These are phyloP conservation scores for Bilobella aurantiaca DNA, from an alignment of 1,140 invertebrate genomes.

Conservation along the genomic window DNA sequence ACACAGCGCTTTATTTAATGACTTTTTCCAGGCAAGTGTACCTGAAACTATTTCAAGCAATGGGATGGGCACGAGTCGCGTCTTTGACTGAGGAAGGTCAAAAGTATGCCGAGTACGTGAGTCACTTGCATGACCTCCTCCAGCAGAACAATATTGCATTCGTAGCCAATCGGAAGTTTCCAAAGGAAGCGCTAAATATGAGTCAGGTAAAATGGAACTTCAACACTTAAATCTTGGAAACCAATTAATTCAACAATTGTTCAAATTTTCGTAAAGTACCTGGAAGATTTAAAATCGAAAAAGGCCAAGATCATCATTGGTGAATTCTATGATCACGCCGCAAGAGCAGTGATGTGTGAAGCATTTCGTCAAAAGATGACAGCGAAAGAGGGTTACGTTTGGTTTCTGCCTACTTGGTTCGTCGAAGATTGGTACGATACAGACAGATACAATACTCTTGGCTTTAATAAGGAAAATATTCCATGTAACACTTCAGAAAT, in stretches of 20 bases:
- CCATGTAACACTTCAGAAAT: constrained; percentile 55
- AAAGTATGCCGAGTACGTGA: constrained; percentile 69
- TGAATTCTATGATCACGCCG: constrained; percentile 58
- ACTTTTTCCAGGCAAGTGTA: constrained; percentile 51
- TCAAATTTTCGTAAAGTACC: constrained; percentile 47
- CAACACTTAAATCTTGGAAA: too few relatives aligned
- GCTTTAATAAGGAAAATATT: constrained; percentile 41
- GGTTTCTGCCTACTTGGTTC: constrained; percentile 71
- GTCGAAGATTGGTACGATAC: constrained; percentile 48
- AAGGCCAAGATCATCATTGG: constrained; percentile 63
- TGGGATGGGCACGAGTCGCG: constrained; percentile 60
- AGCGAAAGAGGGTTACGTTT: constrained; percentile 52
- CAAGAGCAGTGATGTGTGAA: constrained; percentile 45
- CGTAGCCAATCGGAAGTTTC: constrained; percentile 60
- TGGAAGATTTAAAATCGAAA: constrained; percentile 56
- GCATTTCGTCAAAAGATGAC: constrained; percentile 53
- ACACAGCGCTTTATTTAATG: too few relatives aligned
- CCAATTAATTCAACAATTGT: not conserved
- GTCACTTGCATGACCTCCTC: constrained; percentile 55
- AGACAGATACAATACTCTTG: constrained; percentile 6
- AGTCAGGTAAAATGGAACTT: constrained; percentile 7
- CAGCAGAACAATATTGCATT: constrained; percentile 53
- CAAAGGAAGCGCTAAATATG: constrained; percentile 39
- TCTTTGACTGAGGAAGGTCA: constrained; percentile 66
- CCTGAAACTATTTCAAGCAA: constrained; percentile 50